Base-by-base conservation (phyloP, 2,797 vertebrate genomes). In the Eremophila alpestris region DNA sequence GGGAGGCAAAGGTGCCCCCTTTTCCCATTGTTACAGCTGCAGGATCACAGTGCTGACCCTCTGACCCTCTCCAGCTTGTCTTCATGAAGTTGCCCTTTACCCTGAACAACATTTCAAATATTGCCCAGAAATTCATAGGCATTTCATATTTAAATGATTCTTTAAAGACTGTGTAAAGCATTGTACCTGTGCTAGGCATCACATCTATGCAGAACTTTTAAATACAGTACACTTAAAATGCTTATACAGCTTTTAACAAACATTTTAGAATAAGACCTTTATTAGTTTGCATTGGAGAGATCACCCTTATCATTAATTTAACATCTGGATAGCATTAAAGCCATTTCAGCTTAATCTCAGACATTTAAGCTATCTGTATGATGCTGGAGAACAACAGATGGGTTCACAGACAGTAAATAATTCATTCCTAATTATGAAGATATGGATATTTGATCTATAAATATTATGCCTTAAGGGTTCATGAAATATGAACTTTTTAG, bases 31-130 rank as follows among this genome's bases (percentile, higher is more conserved):
- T 8, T 64, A 26, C 59, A 30, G 20, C 52, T 11, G 36, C 36
- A 63, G 58, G 23, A 15, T 18, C 0, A 0, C n/a, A 5, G 0
- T 5, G 26, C 40, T 40, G 46, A 40, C 30, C 27, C 15, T 54
- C 64, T 60, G 41, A 43, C 29, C 29, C n/a, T 65, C 54, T 71
- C 41, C 13, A 46, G 52, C 21, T 75, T 13, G 6, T 30, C 70
- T 64, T 54, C 59, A 9, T 14, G 16, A 68, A 38, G 51, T 1
- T 52, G 43, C 34, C 30, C 40, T 62, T 55, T 59, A 71, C 55
- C 10, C 23, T 32, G 48, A 64, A 30, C 3, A 41, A 60, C 1
- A 2, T 60, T 65, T 86, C 45, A 81, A 63, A 36, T 55, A 34
- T 15, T 75, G 23, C 48, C 40, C 29, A 41, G 79, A 55, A 89